Evolutionary conservation across 2,113 vertebrate species (phyloP), one percentile per base, ranked within the genome.

Genomic region (Hippocampus zosterae): DNA sequence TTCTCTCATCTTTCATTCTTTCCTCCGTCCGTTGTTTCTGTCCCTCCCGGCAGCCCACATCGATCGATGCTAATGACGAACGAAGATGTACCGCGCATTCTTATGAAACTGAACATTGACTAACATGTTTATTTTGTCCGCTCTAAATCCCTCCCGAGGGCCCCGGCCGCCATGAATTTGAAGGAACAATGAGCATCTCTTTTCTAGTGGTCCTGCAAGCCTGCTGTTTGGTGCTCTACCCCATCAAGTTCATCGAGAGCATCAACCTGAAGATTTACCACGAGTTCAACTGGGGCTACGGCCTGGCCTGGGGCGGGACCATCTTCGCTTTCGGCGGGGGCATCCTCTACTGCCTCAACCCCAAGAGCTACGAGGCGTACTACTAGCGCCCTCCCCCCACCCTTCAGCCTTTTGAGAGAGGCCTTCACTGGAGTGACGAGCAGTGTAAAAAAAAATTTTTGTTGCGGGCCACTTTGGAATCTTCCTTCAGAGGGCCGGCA

Each of bases 251-350:
- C 91, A 98, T 98, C 23, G 95, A 98, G 92, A 97, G 94, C 3
- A 95, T 96, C 93, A 98, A 93, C 91, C 91, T 98, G 91, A 95
- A 95, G 91, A 98, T 98, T 93, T 98, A 98, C 85, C 97, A 98
- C 69, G 97, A 98, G 92, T 98, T 98, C 93, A 98, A 98, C 89
- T 98, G 97, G 97, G 97, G 97, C 71, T 98, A 98, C 69, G 97
- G 97, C 81, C 90, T 98, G 84, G 97, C 96, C 8, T 98, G 96
- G 97, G 97, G 97, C 41, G 95, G 96, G 66, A 98, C 97, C 92
- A 98, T 98, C 93, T 98, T 98, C 91, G 96, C 96, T 16, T 98
- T 98, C 80, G 97, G 97, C 50, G 96, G 95, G 78, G 96, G 95
- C 82, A 94, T 98, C 85, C 95, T 98, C 85, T 97, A 98, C 90